Evolutionary conservation across 2,113 vertebrate species (phyloP).

Genomic region (Nycticorax nycticorax): DNA sequence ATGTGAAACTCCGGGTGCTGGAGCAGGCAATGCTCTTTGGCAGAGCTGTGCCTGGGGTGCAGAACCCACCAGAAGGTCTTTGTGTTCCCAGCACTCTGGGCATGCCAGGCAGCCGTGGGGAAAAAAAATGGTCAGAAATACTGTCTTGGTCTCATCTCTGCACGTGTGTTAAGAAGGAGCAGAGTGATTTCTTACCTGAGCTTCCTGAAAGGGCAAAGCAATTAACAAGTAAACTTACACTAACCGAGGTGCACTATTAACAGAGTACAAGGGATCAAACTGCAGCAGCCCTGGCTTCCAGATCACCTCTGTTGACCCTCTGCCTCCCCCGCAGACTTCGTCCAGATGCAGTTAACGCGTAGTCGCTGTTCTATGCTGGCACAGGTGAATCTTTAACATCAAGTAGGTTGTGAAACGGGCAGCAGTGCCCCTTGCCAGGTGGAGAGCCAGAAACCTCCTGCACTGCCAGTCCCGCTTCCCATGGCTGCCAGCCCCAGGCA

Average conservation of each 20-base stretch:
- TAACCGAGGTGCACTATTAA: neutral
- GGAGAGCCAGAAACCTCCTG: neutral
- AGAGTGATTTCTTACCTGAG: slow-evolving; percentile 22
- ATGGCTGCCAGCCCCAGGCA: neutral
- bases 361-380: neutral
- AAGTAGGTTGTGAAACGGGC: neutral
- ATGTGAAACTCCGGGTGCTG: neutral
- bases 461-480: neutral
- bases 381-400: neutral
- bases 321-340: neutral
- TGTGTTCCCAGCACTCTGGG: neutral
- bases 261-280: slow-evolving; percentile 24
- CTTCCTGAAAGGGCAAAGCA: slow-evolving; percentile 14
- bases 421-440: neutral
- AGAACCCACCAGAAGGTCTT: neutral
- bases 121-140: neutral
- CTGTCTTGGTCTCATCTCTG: neutral
- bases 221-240: neutral
- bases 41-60: neutral
- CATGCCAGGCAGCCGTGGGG: neutral
- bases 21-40: neutral
- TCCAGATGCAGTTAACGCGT: neutral
- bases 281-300: slow-evolving; percentile 7
- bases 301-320: neutral
- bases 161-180: slow-evolving; percentile 5